Evolutionary conservation across 2,888 invertebrate species (phyloP).

Genomic region (Tenthredo livida): DNA sequence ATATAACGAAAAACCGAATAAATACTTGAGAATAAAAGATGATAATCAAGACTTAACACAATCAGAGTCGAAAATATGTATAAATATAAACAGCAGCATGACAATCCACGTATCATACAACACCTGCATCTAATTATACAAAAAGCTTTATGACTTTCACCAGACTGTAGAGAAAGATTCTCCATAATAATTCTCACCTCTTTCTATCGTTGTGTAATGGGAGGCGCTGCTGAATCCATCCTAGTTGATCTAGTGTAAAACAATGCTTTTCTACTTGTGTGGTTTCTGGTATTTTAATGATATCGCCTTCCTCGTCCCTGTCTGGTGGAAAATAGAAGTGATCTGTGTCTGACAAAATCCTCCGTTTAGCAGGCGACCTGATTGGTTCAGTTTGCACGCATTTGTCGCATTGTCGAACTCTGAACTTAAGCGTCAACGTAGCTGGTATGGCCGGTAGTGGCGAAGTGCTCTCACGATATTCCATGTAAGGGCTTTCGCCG

Average conservation of each 20-base stretch:
- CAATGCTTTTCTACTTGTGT: conserved; percentile 68
- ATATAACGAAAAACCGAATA: conserved; percentile 51
- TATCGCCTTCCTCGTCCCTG: conserved; percentile 63
- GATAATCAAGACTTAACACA: neutral
- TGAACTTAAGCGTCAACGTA: conserved; percentile 82
- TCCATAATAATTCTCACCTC: conserved; percentile 69
- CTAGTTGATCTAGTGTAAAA: conserved; percentile 69
- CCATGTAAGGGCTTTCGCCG: conserved; percentile 78
- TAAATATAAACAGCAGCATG: neutral
- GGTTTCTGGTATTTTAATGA: conserved; percentile 61
- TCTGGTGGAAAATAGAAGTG: conserved; percentile 70
- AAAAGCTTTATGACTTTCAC: neutral
- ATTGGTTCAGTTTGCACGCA: conserved; percentile 77
- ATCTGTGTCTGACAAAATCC: conserved; percentile 74
- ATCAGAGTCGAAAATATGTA: neutral
- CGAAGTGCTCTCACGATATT: conserved; percentile 75
- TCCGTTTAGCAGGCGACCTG: conserved; percentile 74
- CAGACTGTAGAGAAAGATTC: neutral
- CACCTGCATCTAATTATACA: neutral
- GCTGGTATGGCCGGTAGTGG: conserved; percentile 66
- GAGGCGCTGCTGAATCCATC: conserved; percentile 70
- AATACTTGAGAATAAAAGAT: neutral
- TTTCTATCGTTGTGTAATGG: conserved; percentile 75
- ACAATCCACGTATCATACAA: neutral
- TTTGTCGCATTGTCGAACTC: conserved; percentile 81